phyloP scores from a whole-genome alignment of 2,113 vertebrate species.

The Lasiurus borealis region DNA sequence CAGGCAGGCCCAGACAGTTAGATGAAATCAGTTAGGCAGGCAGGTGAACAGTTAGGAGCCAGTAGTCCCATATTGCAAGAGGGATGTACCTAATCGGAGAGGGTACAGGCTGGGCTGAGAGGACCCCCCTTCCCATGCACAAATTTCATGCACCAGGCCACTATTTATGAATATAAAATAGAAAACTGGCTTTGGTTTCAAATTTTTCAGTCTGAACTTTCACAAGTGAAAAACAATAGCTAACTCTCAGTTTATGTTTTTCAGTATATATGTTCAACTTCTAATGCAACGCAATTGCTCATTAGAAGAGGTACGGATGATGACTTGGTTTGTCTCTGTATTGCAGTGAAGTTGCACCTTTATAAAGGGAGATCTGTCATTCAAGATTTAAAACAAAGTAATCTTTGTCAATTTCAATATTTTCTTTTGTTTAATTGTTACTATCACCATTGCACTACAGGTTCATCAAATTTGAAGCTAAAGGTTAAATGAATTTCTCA shows the following conservation, averaged over 20 bases:
- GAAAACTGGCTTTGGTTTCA: conserved; percentile 41
- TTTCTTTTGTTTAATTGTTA: conserved; percentile 81
- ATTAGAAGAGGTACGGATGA: conserved; percentile 69
- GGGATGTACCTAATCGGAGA: too few relatives aligned
- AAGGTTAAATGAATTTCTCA: conserved; percentile 83
- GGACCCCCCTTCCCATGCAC: too few relatives aligned
- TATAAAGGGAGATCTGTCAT: conserved; percentile 81
- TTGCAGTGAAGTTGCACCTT: conserved; percentile 67
- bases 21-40: background rate
- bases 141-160: too few relatives aligned
- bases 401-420: conserved; percentile 81
- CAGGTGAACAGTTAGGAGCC: too few relatives aligned
- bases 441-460: conserved; percentile 75
- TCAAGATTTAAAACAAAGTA: conserved; percentile 78
- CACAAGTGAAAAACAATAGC: conserved; percentile 43
- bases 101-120: too few relatives aligned
- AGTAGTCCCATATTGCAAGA: too few relatives aligned
- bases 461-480: conserved; percentile 81
- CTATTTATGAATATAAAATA: conserved; percentile 33
- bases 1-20: too few relatives aligned
- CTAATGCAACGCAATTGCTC: background rate
- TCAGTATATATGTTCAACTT: background rate
- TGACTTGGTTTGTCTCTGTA: conserved; percentile 61
- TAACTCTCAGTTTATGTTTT: background rate
- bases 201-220: conserved; percentile 65